Evolutionary conservation across 2,797 vertebrate genomes (phyloP).

Genomic region (Falco biarmicus): DNA sequence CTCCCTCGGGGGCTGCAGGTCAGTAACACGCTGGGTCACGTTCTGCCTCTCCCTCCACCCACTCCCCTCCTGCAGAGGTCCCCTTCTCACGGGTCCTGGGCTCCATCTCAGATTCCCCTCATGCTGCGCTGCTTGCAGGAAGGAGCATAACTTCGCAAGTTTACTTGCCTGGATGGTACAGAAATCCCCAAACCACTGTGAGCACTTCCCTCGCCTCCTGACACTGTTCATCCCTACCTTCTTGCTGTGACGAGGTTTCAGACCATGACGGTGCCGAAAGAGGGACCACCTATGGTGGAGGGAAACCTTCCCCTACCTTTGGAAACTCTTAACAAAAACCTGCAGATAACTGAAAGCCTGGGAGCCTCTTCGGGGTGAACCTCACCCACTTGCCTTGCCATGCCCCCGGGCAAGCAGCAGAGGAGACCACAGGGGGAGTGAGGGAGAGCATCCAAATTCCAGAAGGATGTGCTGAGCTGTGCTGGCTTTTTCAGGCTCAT

Average conservation of each 20-base stretch:
- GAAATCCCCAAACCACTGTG: not conserved
- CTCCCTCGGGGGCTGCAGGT: not conserved
- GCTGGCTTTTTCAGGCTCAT: not conserved
- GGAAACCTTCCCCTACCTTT: not conserved
- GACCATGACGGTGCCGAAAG: not conserved
- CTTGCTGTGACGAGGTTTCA: not conserved
- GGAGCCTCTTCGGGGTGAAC: not conserved
- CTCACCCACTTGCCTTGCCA: not conserved
- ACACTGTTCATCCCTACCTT: not conserved
- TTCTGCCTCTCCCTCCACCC: not conserved
- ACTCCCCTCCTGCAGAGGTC: not conserved
- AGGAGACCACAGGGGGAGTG: constrained; percentile 1
- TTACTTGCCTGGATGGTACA: not conserved
- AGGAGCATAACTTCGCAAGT: not conserved
- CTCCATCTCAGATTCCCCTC: not conserved
- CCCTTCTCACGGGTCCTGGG: not conserved
- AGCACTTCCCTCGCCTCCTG: not conserved
- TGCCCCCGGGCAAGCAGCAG: not conserved
- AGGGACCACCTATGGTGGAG: constrained; percentile 30
- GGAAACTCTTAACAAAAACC: not conserved
- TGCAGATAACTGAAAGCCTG: not conserved
- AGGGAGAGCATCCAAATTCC: constrained; percentile 31
- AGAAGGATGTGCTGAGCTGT: not conserved
- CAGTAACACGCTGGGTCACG: accelerated
- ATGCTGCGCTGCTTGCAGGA: not conserved